phyloP scores from a whole-genome alignment of 2,113 vertebrate species.

The Rhipidura dahli region DNA sequence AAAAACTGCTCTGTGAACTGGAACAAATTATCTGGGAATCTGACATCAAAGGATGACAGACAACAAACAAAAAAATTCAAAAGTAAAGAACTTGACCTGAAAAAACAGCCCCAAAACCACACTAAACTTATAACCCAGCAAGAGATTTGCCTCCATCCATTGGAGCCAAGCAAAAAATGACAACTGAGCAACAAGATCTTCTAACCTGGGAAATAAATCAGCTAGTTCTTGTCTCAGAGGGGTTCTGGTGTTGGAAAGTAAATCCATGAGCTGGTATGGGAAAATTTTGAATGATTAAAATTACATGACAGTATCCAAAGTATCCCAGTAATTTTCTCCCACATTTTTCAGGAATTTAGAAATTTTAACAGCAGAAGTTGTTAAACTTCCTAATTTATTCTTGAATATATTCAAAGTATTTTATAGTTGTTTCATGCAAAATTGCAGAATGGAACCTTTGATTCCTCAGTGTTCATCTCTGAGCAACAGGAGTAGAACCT shows the following conservation, averaged over 20 bases:
- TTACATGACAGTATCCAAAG: not conserved
- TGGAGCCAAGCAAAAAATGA: conserved; percentile 1
- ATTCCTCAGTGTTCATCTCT: not conserved
- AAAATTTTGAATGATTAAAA: conserved; percentile 7
- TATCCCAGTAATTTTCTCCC: not conserved
- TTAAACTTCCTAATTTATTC: not conserved
- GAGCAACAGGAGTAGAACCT: not conserved
- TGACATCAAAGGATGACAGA: not conserved
- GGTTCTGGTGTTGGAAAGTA: not conserved
- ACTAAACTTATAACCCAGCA: not conserved
- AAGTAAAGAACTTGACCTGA: not conserved
- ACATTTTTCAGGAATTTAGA: not conserved
- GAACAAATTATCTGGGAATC: conserved; percentile 19
- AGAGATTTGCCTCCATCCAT: conserved; percentile 8
- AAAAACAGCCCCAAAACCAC: not conserved
- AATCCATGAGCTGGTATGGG: not conserved
- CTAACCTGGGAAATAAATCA: not conserved
- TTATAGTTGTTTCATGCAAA: not conserved
- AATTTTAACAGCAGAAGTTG: not conserved
- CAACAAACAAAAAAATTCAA: not conserved
- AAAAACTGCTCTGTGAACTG: not conserved
- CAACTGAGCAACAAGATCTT: not conserved
- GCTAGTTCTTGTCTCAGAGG: not conserved
- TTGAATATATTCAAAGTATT: not conserved
- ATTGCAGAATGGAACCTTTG: not conserved